phyloP scores from a whole-genome alignment of 2,888 invertebrate species.

The Bimastos eiseni region DNA sequence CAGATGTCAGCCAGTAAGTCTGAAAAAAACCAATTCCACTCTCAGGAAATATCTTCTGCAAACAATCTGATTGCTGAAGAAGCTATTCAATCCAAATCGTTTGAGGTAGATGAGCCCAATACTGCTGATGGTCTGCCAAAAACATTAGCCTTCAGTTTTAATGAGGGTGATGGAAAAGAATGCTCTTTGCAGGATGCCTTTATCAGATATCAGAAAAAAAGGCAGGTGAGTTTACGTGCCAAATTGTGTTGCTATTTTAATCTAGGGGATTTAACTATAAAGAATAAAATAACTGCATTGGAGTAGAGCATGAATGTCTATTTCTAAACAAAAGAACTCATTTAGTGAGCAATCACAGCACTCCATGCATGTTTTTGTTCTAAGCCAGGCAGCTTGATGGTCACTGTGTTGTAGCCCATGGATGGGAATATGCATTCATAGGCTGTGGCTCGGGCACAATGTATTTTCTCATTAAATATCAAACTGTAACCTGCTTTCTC shows the following conservation, averaged over 20 bases:
- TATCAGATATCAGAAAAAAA: conserved; percentile 37
- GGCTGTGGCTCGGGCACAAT: background rate
- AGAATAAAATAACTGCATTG: background rate
- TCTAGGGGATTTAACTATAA: background rate
- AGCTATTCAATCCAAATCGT: background rate
- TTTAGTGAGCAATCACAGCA: background rate
- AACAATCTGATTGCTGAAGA: background rate
- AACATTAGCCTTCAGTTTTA: background rate
- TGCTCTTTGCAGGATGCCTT: conserved; percentile 38
- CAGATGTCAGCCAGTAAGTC: background rate
- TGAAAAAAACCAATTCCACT: background rate
- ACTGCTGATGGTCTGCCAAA: background rate
- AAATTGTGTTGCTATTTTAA: background rate
- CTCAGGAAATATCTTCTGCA: background rate
- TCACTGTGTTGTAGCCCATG: background rate
- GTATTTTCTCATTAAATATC: background rate
- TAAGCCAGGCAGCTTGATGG: background rate
- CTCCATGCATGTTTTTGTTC: background rate
- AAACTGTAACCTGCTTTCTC: no score
- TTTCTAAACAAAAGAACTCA: background rate
- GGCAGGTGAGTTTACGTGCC: conserved; percentile 15
- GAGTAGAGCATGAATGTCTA: background rate
- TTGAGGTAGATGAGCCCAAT: background rate
- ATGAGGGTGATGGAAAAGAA: conserved; percentile 20
- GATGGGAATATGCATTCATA: no score